These are phyloP conservation scores for Hyperopisus bebe DNA, from an alignment of 2,113 vertebrate genomes.

Conservation along the genomic window DNA sequence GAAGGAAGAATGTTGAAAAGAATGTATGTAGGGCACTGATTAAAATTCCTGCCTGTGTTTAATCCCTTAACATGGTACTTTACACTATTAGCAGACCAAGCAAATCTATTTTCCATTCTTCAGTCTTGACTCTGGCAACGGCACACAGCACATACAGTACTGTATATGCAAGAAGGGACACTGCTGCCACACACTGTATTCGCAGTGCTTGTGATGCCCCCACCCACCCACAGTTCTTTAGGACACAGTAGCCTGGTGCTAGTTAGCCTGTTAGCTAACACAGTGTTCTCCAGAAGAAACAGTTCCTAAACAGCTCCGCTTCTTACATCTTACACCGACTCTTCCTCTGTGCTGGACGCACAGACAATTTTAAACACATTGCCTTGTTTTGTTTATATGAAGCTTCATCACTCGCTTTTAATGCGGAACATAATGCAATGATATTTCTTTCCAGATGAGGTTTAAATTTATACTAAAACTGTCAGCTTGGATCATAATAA, in stretches of 20 bases:
- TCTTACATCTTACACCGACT: background rate
- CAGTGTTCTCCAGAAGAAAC: background rate
- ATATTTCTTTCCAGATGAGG: background rate
- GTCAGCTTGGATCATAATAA: background rate
- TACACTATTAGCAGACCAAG: background rate
- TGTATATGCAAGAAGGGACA: background rate
- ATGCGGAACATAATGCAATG: slow-evolving; percentile 3
- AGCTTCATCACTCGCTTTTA: background rate
- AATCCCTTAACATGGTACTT: background rate
- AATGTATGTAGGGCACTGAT: background rate
- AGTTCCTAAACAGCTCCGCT: background rate
- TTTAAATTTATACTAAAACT: background rate
- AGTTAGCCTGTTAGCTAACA: background rate
- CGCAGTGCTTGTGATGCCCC: background rate
- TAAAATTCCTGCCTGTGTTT: background rate
- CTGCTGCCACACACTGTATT: background rate
- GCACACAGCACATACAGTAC: background rate
- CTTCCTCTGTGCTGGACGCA: background rate
- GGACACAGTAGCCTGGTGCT: background rate
- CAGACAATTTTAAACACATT: background rate
- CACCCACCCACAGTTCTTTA: background rate
- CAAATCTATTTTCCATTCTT: background rate
- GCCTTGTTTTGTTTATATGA: background rate
- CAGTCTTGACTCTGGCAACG: background rate
- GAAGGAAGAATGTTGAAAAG: background rate